Evolutionary conservation across 2,113 vertebrate species (phyloP), one percentile per base, ranked within the genome.

Genomic region (Toxotes jaculatrix): DNA sequence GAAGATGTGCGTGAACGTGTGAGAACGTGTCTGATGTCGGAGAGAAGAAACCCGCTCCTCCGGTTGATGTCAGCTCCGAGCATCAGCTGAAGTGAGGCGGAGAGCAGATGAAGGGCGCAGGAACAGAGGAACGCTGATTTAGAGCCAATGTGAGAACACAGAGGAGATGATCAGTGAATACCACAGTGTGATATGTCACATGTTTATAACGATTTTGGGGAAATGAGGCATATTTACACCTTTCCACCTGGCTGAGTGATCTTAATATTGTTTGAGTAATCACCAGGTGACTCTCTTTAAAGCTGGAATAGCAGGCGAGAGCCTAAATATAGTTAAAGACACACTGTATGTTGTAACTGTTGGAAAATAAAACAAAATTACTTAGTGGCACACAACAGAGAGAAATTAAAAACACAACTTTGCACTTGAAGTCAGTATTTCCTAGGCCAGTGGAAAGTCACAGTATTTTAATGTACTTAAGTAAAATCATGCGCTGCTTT

Each of bases 141-240:
- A 23, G 59, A 63, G 36, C 32, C 49, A 27, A 81, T 31, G 82
- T 88, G 89, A 82, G 80, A 91, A 89, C 79, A 43, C 74, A 68
- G 72, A 78, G 56, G 81, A 89, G 69, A 75, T 55, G 79, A 42
- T 84, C 12, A 42, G 10, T 77, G 81, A 81, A 77, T 70, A 56
- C 59, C 38, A 51, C 76, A 16, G 57, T 12, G 69, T 40, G 70
- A 64, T 66, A 47, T 56, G 72, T 36, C 49, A 69, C 80, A 62
- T 83, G 77, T 85, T 83, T 55, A n/a, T 62, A 40, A 62, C 75
- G 53, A 70, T 69, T 27, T 73, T 31, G 45, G 79, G 79, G 72
- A 77, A 67, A 79, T 65, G 69, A 81, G 49, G 38, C 49, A 67
- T 49, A 77, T 78, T 82, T 83, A 62, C 81, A 87, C 75, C 86